Base-by-base conservation (phyloP, 2,888 invertebrate species). In the Malthinus seriepunctatus region DNA sequence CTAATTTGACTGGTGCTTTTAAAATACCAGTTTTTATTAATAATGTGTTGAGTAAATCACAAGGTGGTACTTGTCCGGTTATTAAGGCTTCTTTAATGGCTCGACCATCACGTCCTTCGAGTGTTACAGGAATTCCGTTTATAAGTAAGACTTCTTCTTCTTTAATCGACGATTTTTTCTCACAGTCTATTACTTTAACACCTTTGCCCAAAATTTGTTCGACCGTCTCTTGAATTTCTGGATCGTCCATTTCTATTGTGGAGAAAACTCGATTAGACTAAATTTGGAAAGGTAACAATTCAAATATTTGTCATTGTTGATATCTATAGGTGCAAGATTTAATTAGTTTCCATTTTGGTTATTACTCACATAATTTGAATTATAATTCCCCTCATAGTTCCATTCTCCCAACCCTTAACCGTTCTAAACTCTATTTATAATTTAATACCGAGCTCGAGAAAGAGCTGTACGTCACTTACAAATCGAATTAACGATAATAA, bases 141-240 rank as follows among this genome's bases (percentile, higher is more conserved):
- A 89, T 88, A 68, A 87, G 79, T 39, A 89, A 77, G 53, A 88
- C 84, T 75, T 89, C 89, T 72, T 89, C 89, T 73, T 88, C 87
- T 57, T 85, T 83, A 53, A 88, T 84, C 54, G 85, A 84, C n/a
- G 88, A 87, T 63, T 86, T 86, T 70, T 88, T 88, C 74, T 88
- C 87, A 74, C 88, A 88, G 75, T 89, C 88, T 57, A 89, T 84
- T 62, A 89, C 86, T 78, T 86, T 85, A 31, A 84, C 86, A 61
- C 87, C 87, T 66, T 87, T 87, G 59, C 89, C 89, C 63, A 88
- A 83, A 66, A 89, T 86, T 64, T 88, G 86, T 76, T 89, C 88
- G 60, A 89, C 89, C 61, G 88, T 88, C 71, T 88, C 87, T 73
- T 88, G 85, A 67, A 89, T 87, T 77, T 89, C 88, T 68, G 83